A percentile compares a stretch with the other conserved stretches of the same genome.
These are phyloP conservation scores for Diabrotica undecimpunctata DNA, from an alignment of 1,140 invertebrate species.

Conservation along the genomic window DNA sequence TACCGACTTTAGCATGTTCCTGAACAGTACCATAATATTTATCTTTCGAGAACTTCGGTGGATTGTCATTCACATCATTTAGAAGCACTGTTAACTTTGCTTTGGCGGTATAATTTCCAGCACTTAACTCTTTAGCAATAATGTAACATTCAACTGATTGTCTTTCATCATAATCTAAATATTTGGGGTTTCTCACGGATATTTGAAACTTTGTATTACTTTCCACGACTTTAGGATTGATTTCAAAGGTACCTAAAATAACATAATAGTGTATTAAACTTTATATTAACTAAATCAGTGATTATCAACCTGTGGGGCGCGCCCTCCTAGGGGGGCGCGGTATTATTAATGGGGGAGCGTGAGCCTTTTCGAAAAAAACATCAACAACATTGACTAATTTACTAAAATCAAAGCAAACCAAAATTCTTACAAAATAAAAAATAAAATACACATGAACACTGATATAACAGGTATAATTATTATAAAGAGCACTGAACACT, in stretches of 20 bases:
- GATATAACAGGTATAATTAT: too few species aligned
- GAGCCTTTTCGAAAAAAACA: too few species aligned
- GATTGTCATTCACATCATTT: constrained; percentile 86
- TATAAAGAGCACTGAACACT: too few species aligned
- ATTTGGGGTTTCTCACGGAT: constrained; percentile 73
- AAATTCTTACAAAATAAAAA: too few species aligned
- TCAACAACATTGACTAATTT: too few species aligned
- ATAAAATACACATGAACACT: too few species aligned
- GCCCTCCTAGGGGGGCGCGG: too few species aligned
- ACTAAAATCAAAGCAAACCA: too few species aligned
- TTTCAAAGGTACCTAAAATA: constrained; percentile 71
- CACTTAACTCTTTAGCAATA: constrained; percentile 72
- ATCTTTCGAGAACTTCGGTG: constrained; percentile 71
- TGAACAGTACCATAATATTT: constrained; percentile 57
- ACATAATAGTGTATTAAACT: background rate
- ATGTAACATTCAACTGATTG: constrained; percentile 74
- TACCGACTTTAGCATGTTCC: constrained; percentile 40
- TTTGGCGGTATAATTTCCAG: constrained; percentile 66
- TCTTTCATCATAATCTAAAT: constrained; percentile 79
- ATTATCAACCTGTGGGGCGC: too few species aligned
- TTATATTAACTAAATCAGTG: background rate
- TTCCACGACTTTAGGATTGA: constrained; percentile 82
- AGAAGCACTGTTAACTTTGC: constrained; percentile 76
- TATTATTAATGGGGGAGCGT: too few species aligned
- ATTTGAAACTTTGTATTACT: constrained; percentile 76